Evolutionary conservation across 2,113 vertebrate species (phyloP).

Genomic region (Hippocampus mohnikei): DNA sequence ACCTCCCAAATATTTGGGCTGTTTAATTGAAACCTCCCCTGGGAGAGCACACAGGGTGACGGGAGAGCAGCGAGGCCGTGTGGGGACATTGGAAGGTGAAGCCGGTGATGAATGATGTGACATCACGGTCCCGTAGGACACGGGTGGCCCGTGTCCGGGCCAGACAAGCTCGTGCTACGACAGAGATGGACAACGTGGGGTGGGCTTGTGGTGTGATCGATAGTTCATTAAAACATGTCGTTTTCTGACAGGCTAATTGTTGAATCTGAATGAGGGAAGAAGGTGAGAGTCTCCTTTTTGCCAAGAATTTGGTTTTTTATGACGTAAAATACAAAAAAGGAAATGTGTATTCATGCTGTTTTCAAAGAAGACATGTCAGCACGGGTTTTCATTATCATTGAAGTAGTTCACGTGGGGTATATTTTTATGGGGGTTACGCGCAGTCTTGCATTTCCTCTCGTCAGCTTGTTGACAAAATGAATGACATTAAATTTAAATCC

Average conservation of each 20-base stretch:
- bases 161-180: slow-evolving; percentile 20
- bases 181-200: slow-evolving; percentile 44
- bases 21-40: slow-evolving; percentile 72
- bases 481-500: too few relatives aligned
- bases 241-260: slow-evolving; percentile 56
- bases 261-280: slow-evolving; percentile 12
- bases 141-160: slow-evolving; percentile 33
- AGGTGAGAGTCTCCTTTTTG: background rate
- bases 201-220: slow-evolving; percentile 55
- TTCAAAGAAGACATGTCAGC: too few relatives aligned
- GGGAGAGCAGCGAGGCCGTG: slow-evolving; percentile 43
- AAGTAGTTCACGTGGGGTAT: too few relatives aligned
- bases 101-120: slow-evolving; percentile 71
- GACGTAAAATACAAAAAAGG: background rate
- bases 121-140: slow-evolving; percentile 42
- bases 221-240: slow-evolving; percentile 73
- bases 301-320: background rate
- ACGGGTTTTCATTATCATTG: background rate
- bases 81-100: slow-evolving; percentile 47
- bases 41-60: slow-evolving; percentile 38
- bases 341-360: too few relatives aligned
- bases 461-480: too few relatives aligned
- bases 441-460: background rate
- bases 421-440: background rate
- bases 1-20: slow-evolving; percentile 56